phyloP scores from a whole-genome alignment of 37 sponge, comb jelly and placozoan genomes.

The Theonella swinhoei region DNA sequence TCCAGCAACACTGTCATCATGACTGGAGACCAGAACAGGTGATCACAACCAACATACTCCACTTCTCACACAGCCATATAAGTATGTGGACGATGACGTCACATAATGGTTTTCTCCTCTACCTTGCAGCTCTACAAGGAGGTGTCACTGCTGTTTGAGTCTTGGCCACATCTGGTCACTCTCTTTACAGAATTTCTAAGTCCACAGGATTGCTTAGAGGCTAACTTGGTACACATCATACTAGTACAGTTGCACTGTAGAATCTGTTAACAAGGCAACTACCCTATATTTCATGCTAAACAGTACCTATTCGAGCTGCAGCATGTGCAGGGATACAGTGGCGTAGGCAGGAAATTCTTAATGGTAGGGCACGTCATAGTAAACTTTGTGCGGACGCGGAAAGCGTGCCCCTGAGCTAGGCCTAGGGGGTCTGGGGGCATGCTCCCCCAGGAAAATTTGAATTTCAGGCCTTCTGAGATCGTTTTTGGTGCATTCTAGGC shows the following conservation, averaged over 20 bases:
- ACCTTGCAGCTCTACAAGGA: slow-evolving; percentile 35
- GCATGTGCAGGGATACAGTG: too few relatives aligned
- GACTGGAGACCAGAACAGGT: slow-evolving; percentile 42
- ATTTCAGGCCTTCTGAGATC: too few relatives aligned
- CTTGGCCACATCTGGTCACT: slow-evolving; percentile 68
- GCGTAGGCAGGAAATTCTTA: too few relatives aligned
- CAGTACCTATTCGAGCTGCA: not conserved
- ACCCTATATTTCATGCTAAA: not conserved
- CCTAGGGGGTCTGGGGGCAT: too few relatives aligned
- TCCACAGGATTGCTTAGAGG: slow-evolving; percentile 41
- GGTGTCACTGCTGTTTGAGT: slow-evolving; percentile 29
- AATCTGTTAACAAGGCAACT: not conserved
- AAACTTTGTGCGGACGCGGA: too few relatives aligned
- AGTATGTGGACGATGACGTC: not conserved
- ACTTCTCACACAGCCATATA: not conserved
- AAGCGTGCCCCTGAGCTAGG: too few relatives aligned
- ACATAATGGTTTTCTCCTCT: not conserved
- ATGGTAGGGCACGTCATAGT: too few relatives aligned
- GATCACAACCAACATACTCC: too few relatives aligned
- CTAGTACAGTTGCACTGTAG: not conserved
- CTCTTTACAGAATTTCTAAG: slow-evolving; percentile 63
- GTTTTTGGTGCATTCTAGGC: too few relatives aligned
- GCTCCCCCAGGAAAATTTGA: too few relatives aligned
- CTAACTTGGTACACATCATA: slow-evolving; percentile 39
- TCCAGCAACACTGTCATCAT: slow-evolving; percentile 20